A percentile compares a stretch with the other conserved stretches of the same genome.
These are phyloP conservation scores for Falco punctatus DNA, from an alignment of 2,113 vertebrate genomes.

Conservation along the genomic window DNA sequence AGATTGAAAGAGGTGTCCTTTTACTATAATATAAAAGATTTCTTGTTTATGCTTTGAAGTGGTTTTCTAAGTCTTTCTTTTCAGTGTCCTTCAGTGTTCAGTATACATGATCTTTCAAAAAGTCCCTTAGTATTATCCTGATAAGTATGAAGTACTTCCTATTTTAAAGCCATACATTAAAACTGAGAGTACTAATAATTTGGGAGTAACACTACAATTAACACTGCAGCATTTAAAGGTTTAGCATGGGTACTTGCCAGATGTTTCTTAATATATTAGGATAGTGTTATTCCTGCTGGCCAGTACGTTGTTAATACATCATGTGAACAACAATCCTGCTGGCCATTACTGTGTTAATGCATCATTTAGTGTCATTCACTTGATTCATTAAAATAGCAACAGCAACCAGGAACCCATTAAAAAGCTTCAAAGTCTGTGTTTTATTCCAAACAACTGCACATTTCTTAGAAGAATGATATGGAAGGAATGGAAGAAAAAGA, in stretches of 20 bases:
- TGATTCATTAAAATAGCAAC: conserved; percentile 47
- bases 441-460: background rate
- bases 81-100: background rate
- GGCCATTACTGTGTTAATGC: conserved; percentile 10
- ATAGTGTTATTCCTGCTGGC: conserved; percentile 5
- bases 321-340: background rate
- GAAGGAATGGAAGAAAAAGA: background rate
- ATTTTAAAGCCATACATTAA: background rate
- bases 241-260: background rate
- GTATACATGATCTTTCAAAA: background rate
- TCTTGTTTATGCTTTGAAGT: background rate
- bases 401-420: conserved; percentile 17
- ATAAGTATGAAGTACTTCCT: background rate
- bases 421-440: background rate
- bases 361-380: conserved; percentile 10
- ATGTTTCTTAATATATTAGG: conserved; percentile 14
- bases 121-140: background rate
- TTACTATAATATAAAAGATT: background rate
- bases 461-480: background rate
- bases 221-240: background rate
- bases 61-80: background rate
- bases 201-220: background rate
- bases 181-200: background rate
- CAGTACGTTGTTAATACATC: background rate
- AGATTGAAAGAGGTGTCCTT: background rate